Base-by-base conservation (phyloP, 1,140 invertebrate species). In the Lucilia cuprina region DNA sequence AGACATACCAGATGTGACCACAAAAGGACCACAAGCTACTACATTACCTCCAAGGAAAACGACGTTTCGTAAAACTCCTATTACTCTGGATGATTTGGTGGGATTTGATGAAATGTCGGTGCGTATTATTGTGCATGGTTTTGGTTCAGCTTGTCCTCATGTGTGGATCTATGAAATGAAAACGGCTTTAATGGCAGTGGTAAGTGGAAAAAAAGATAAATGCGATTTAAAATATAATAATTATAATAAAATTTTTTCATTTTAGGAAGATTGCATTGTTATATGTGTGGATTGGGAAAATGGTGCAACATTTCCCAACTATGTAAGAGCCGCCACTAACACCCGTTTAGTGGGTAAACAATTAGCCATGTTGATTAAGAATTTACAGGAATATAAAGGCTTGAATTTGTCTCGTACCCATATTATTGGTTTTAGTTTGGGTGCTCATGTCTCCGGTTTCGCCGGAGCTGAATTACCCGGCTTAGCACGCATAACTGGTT, bases 231-330 rank as follows among this genome's bases (percentile, higher is more conserved):
- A n/a, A n/a, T n/a, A n/a, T n/a, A n/a, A n/a, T n/a, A n/a, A n/a
- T n/a, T n/a, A n/a, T n/a, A n/a, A n/a, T n/a, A n/a, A n/a, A n/a
- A n/a, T n/a, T n/a, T 75, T 34, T 35, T n/a, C 19, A 0, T 41
- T 49, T 25, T 90, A 97, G 96, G 96, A 96, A 92, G 95, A 97
- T 87, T 95, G 95, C 85, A 98, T 98, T 89, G 95, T 98, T 0
- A 95, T 99, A 35, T 97, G 97, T 87, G 97, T 99, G 5, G 97
- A 99, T 89, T 99, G 98, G 98, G 96, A 97, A 85, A 95, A 95
- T 34, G 98, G 98, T 0, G 97, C 97, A 4, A 94, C 94, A 0
- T 94, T 98, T 86, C 98, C 98, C 0, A 98, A 98, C 89, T 99
- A 99, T 89, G 95, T 98, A 0, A 93, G 97, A 86, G 98, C 98